phyloP scores from a whole-genome alignment of 2,888 invertebrate genomes.

The Dynastes tityus region DNA sequence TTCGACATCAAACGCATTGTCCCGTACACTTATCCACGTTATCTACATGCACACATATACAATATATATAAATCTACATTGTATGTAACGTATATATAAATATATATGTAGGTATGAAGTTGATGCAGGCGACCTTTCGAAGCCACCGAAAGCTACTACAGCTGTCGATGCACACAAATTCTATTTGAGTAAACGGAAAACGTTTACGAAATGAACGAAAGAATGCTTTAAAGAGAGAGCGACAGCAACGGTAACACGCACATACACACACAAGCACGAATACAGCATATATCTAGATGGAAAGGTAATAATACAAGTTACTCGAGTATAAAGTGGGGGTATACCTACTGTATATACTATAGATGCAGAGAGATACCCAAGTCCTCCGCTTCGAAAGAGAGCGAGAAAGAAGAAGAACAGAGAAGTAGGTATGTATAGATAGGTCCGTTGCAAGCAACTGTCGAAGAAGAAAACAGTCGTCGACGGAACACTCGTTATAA shows the following conservation, averaged over 20 bases:
- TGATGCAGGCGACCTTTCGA: neutral
- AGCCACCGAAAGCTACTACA: constrained; percentile 15
- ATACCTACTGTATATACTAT: constrained; percentile 3
- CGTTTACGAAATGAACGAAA: constrained; percentile 21
- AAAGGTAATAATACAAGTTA: constrained; percentile 44
- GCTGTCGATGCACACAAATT: constrained; percentile 29
- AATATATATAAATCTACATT: too few species aligned
- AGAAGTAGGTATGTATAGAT: constrained; percentile 43
- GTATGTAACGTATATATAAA: neutral
- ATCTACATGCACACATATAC: neutral
- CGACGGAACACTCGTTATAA: constrained; percentile 43
- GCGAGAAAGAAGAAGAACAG: constrained; percentile 21
- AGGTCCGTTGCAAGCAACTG: constrained; percentile 48
- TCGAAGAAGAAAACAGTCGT: constrained; percentile 49
- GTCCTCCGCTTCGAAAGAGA: constrained; percentile 6
- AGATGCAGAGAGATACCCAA: constrained; percentile 13
- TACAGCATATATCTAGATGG: constrained; percentile 21
- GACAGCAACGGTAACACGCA: neutral
- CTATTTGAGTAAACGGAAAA: constrained; percentile 27
- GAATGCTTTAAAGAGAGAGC: constrained; percentile 3
- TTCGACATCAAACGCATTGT: constrained; percentile 4
- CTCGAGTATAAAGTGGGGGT: constrained; percentile 28
- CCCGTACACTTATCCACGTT: neutral
- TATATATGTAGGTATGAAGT: neutral
- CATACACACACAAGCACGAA: constrained; percentile 16